phyloP scores from a whole-genome alignment of 2,797 vertebrate species.

The Picus viridis region DNA sequence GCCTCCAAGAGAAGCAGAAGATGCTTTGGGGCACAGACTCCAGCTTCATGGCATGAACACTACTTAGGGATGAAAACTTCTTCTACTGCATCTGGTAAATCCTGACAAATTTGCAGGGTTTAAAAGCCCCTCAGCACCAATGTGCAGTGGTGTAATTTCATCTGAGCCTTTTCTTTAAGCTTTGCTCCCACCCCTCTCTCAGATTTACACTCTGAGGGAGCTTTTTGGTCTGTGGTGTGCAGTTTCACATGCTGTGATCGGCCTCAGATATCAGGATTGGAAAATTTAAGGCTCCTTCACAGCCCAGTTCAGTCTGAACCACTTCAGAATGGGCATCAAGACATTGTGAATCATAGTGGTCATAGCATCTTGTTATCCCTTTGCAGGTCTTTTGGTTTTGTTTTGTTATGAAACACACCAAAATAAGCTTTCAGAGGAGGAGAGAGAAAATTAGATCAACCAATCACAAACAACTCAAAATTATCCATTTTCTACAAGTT shows the following conservation, averaged over 20 bases:
- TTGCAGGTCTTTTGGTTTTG: neutral
- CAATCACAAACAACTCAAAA: neutral
- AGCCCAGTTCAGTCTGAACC: neutral
- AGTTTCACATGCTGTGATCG: neutral
- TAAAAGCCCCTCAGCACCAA: neutral
- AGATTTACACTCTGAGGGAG: neutral
- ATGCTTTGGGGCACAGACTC: neutral
- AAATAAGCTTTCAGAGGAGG: neutral
- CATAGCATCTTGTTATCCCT: fast-evolving
- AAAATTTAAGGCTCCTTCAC: neutral
- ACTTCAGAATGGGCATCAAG: neutral
- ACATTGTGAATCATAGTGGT: fast-evolving
- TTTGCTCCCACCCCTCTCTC: neutral
- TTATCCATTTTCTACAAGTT: neutral
- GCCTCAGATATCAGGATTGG: neutral
- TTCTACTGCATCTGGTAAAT: neutral
- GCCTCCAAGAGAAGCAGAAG: neutral
- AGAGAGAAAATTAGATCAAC: too few species aligned
- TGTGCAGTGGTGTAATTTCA: fast-evolving
- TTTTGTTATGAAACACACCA: neutral
- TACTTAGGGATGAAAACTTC: neutral
- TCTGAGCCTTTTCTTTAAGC: neutral
- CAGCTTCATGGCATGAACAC: neutral
- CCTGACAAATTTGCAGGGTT: neutral
- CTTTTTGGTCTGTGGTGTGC: neutral